Percentiles rank a stretch among this genome's conserved stretches.
Evolutionary conservation across 2,113 vertebrate genomes (phyloP).

Genomic region (Odocoileus virginianus): DNA sequence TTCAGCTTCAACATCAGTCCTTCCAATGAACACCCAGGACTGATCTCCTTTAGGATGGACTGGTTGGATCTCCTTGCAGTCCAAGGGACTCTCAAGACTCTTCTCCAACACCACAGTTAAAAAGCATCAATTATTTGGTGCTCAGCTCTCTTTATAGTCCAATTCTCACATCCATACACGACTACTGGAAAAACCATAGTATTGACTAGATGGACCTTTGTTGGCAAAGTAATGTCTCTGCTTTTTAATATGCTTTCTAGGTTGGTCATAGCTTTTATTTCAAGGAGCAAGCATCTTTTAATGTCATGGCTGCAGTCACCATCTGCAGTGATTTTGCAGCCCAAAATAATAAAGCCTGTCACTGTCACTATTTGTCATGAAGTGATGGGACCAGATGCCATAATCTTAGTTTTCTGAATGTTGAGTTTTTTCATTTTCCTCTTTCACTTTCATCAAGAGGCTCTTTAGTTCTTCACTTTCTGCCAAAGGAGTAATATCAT

Average conservation of each 20-base stretch:
- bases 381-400: not conserved
- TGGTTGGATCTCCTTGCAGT: not conserved
- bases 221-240: not conserved
- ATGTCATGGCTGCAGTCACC: not conserved
- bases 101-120: not conserved
- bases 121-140: fast-evolving
- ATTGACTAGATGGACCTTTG: not conserved
- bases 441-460: not conserved
- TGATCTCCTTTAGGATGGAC: not conserved
- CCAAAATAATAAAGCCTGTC: fast-evolving
- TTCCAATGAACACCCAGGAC: not conserved
- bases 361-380: not conserved
- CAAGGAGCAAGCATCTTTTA: not conserved
- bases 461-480: not conserved
- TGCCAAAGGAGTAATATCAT: not conserved
- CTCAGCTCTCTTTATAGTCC: not conserved
- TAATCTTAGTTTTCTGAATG: not conserved
- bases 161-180: not conserved
- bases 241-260: not conserved
- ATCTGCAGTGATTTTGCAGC: not conserved
- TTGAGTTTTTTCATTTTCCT: not conserved
- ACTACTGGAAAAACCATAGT: not conserved
- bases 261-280: not conserved
- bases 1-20: not conserved
- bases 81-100: not conserved